phyloP scores from a whole-genome alignment of 2,113 vertebrate species.

The Rhizomys pruinosus region DNA sequence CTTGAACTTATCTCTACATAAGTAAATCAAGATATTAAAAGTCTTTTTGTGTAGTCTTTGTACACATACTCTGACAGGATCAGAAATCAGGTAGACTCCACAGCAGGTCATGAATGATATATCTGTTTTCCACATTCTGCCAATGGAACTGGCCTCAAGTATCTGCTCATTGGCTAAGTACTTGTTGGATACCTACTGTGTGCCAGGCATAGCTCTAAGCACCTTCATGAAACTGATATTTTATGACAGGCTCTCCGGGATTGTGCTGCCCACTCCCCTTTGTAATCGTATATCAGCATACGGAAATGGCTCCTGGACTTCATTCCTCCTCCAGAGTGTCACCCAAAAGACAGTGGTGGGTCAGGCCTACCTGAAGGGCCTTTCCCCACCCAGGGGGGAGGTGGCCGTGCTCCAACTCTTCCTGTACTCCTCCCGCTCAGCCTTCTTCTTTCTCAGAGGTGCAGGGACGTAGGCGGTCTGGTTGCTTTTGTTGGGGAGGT shows the following conservation, averaged over 20 bases:
- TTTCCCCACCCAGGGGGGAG: conserved; percentile 93
- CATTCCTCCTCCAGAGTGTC: neutral
- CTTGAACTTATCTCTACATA: neutral
- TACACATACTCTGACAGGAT: neutral
- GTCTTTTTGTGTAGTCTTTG: neutral
- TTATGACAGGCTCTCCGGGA: neutral
- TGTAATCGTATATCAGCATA: no score
- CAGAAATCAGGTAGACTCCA: neutral
- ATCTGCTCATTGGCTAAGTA: neutral
- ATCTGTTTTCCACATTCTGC: neutral
- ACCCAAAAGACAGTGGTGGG: neutral
- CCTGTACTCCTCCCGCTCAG: conserved; percentile 89
- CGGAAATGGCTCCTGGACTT: neutral
- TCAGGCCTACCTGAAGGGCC: conserved; percentile 92
- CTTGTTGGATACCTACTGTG: neutral
- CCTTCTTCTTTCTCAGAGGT: conserved; percentile 91
- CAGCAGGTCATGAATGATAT: neutral
- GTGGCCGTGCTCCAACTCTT: conserved; percentile 96
- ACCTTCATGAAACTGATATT: neutral
- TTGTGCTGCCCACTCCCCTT: neutral
- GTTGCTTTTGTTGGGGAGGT: conserved; percentile 97
- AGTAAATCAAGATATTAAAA: neutral
- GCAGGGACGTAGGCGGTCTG: conserved; percentile 93
- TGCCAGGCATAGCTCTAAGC: neutral
- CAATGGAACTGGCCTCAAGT: neutral